Conservation (phyloP, 2,888 invertebrate genomes). For the Drosophila borealis region DNA sequence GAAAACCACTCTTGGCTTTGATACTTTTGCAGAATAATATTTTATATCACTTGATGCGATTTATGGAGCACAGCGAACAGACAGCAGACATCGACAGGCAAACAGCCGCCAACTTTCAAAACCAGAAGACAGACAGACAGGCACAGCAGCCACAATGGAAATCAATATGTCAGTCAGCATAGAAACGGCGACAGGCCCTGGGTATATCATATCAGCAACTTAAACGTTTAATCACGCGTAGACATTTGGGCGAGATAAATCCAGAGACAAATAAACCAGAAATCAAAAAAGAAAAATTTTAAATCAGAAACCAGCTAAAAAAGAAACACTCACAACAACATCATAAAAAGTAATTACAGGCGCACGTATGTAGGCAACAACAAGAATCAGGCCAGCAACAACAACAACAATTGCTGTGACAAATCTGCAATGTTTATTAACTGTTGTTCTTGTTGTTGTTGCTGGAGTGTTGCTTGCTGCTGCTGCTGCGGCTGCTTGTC, state of each 20-base stretch:
- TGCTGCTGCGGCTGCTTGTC: slow-evolving; percentile 64
- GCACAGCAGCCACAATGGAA: slow-evolving; percentile 45
- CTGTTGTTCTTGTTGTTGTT: slow-evolving; percentile 27
- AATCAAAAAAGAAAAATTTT: slow-evolving; percentile 19
- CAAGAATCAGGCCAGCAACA: slow-evolving; percentile 65
- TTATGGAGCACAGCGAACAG: slow-evolving; percentile 54
- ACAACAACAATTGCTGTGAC: slow-evolving; percentile 70
- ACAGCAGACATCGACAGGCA: slow-evolving; percentile 52
- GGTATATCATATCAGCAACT: slow-evolving; percentile 72
- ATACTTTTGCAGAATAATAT: slow-evolving; percentile 19
- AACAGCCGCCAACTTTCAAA: slow-evolving; percentile 42
- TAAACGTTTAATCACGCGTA: slow-evolving; percentile 78
- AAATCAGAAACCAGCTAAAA: slow-evolving; percentile 26
- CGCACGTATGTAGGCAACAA: slow-evolving; percentile 60
- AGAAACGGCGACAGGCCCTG: slow-evolving; percentile 49
- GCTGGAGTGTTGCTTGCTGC: slow-evolving; percentile 31
- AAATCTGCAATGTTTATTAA: slow-evolving; percentile 76
- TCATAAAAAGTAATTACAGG: slow-evolving; percentile 75
- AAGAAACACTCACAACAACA: slow-evolving; percentile 32
- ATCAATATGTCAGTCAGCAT: slow-evolving; percentile 54
- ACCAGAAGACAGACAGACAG: slow-evolving; percentile 35
- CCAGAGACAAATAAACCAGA: slow-evolving; percentile 33
- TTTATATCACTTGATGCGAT: slow-evolving; percentile 39
- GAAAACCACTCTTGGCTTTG: neutral
- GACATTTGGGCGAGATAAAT: slow-evolving; percentile 73